Percentiles rank a stretch among this genome's conserved stretches.
These are phyloP conservation scores for Notocelia uddmanniana DNA, from an alignment of 2,888 invertebrate genomes.

Conservation along the genomic window DNA sequence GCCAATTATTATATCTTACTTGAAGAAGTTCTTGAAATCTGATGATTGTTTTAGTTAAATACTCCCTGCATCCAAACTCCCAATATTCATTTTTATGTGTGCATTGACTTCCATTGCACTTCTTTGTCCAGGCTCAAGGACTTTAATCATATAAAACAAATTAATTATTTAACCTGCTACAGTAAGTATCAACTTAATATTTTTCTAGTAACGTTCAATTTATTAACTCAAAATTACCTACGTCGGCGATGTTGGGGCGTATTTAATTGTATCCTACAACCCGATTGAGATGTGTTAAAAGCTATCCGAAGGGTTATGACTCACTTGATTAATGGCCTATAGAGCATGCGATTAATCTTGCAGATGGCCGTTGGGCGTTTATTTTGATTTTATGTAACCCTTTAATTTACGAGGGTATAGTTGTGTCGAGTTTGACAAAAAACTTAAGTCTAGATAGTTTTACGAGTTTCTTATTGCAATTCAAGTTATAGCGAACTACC, in stretches of 20 bases:
- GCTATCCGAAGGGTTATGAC: slow-evolving; percentile 46
- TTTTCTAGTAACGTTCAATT: slow-evolving; percentile 4
- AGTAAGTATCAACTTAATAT: slow-evolving; percentile 1
- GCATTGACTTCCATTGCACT: too few relatives aligned
- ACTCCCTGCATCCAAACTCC: too few relatives aligned
- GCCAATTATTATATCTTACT: too few relatives aligned
- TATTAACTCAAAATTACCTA: slow-evolving; percentile 13
- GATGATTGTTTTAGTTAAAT: too few relatives aligned
- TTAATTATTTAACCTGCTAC: slow-evolving; percentile 1
- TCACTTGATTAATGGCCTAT: slow-evolving; percentile 51
- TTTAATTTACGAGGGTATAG: slow-evolving; percentile 9
- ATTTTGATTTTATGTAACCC: slow-evolving; percentile 28
- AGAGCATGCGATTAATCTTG: slow-evolving; percentile 33
- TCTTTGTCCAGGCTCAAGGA: neutral
- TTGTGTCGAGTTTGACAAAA: neutral
- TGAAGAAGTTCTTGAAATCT: too few relatives aligned
- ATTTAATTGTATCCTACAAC: slow-evolving; percentile 61
- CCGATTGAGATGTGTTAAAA: slow-evolving; percentile 67
- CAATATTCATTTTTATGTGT: too few relatives aligned
- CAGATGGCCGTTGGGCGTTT: slow-evolving; percentile 30
- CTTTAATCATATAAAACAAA: neutral
- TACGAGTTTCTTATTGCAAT: too few relatives aligned
- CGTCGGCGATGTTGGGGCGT: neutral
- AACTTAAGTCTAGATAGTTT: neutral
- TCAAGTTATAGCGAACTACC: too few relatives aligned